phyloP scores from a whole-genome alignment of 2,888 invertebrate species.

The Polydrusus pterygomalis region DNA sequence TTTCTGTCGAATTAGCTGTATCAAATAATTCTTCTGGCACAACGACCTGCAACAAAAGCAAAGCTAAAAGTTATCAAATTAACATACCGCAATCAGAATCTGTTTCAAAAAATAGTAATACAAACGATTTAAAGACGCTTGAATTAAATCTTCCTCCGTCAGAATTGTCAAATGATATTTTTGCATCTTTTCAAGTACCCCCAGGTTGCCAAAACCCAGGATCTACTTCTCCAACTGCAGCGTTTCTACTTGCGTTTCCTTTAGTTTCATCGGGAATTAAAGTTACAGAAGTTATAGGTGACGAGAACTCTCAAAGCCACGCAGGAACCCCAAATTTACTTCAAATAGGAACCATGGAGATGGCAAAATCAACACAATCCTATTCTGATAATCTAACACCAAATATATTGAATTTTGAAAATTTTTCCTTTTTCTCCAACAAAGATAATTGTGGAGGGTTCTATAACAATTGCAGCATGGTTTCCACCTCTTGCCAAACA shows the following conservation, averaged over 20 bases:
- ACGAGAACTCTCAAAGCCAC: constrained; percentile 73
- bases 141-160: constrained; percentile 69
- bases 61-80: constrained; percentile 1
- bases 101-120: constrained; percentile 32
- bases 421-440: constrained; percentile 68
- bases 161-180: constrained; percentile 77
- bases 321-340: constrained; percentile 71
- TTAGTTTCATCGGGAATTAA: constrained; percentile 79
- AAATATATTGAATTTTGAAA: constrained; percentile 69
- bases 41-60: constrained; percentile 3
- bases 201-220: constrained; percentile 75
- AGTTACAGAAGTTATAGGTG: constrained; percentile 74
- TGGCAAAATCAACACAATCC: constrained; percentile 66
- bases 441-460: constrained; percentile 61
- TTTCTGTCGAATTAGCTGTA: not conserved
- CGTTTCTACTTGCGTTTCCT: constrained; percentile 85
- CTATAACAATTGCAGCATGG: constrained; percentile 37
- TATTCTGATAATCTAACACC: constrained; percentile 65
- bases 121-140: constrained; percentile 57
- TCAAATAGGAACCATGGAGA: constrained; percentile 72
- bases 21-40: constrained; percentile 1
- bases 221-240: constrained; percentile 84
- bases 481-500: constrained; percentile 4
- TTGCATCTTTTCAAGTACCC: constrained; percentile 77
- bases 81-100: not conserved